Conservation (phyloP, 2,888 invertebrate species). For the Apamea crenata region DNA sequence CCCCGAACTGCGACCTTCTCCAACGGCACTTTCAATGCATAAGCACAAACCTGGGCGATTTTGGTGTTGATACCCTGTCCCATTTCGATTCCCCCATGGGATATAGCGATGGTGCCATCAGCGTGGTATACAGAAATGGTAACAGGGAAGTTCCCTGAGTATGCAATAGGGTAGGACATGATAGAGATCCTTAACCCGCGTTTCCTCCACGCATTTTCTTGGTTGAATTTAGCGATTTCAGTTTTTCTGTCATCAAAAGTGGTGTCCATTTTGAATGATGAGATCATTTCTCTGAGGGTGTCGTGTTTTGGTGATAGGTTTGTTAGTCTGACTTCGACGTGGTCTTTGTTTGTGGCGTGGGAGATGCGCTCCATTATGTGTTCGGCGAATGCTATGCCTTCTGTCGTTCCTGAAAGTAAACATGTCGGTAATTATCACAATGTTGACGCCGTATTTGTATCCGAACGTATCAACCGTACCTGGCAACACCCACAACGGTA, state of each 20-base stretch:
- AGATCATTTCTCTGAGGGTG: conserved; percentile 86
- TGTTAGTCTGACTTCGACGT: conserved; percentile 89
- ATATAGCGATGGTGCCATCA: conserved; percentile 92
- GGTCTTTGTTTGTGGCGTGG: conserved; percentile 88
- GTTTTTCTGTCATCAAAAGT: conserved; percentile 89
- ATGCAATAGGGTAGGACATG: conserved; percentile 91
- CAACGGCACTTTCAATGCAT: conserved; percentile 92
- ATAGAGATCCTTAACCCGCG: conserved; percentile 91
- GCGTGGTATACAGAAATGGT: conserved; percentile 92
- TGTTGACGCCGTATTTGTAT: too few relatives aligned
- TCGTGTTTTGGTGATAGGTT: conserved; percentile 85
- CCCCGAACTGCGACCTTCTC: conserved; percentile 91
- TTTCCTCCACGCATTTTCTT: conserved; percentile 94
- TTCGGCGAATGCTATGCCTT: conserved; percentile 90
- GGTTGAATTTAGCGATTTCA: conserved; percentile 90
- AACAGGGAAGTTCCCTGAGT: conserved; percentile 89
- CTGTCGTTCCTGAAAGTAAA: conserved; percentile 86
- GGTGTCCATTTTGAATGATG: conserved; percentile 89
- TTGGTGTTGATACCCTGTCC: conserved; percentile 94
- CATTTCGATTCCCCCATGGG: conserved; percentile 93
- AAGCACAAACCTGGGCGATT: conserved; percentile 93
- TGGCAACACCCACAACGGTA: too few relatives aligned
- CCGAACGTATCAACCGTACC: too few relatives aligned
- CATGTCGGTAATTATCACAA: not conserved
- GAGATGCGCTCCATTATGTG: conserved; percentile 93